Base-by-base conservation (phyloP, 2,797 vertebrate species). In the Squalus acanthias region DNA sequence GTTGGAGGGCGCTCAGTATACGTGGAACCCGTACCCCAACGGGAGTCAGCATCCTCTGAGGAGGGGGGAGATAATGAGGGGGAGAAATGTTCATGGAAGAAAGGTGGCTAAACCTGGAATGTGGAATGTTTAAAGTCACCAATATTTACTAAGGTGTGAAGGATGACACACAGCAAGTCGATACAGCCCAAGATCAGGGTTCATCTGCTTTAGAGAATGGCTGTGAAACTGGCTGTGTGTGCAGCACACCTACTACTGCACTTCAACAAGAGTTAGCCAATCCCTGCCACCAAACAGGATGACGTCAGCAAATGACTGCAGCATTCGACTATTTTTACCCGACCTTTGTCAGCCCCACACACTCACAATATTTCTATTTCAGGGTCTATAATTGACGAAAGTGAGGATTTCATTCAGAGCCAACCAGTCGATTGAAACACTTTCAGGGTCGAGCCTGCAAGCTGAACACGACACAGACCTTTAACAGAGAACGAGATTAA, bases 241-340 rank as follows among this genome's bases (percentile, higher is more conserved):
- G 8, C n/a, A 93, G 69, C 5, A 50, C 46, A 85, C 22, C 63
- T 69, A 69, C 91, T 24, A 22, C 63, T 67, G 39, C 65, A 93
- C 65, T 93, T 69, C 65, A 46, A 69, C n/a, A n/a, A 22, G 53
- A 57, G 33, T 24, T 39, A 39, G 5, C 60, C 63, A 69, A 69
- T 93, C 39, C 33, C 63, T 69, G n/a, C 22, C 65, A 93, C 63
- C 91, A 93, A 93, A n/a, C 65, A 93, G 91, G 17, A 46, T 46
- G 63, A 69, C 65, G 24, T 93, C 91, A 93, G n/a, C n/a, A 46
- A 93, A 69, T 93, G 65, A 46, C n/a, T 93, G 65, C 65, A 93
- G 8, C 20, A 46, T 50, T 67, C 4, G 39, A 65, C 65, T 69
- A 93, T 69, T 50, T 69, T 93, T 93, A 46, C 91, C 91, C 24